Evolutionary conservation across 2,797 vertebrate genomes (phyloP), one percentile per base, ranked within the genome.

Genomic region (Siniperca obscura): DNA sequence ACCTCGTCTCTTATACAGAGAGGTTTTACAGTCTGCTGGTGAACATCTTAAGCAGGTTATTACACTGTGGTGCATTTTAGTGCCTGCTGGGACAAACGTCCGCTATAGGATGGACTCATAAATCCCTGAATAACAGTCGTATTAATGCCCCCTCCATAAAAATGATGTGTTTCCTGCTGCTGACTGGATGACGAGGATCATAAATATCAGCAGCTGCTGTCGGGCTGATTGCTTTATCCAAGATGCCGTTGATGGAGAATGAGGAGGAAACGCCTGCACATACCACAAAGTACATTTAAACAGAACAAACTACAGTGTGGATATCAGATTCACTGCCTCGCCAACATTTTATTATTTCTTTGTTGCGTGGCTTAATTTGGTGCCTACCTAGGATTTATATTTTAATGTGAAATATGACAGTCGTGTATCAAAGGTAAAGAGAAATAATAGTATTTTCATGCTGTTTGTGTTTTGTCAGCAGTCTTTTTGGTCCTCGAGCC

Each of bases 91-190:
- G 89, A 92, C 85, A 92, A 93, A 95, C 87, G 89, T 85, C 87
- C 75, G 72, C 70, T 86, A 89, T 76, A 0, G 10, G 90, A 93
- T 90, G 81, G 93, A 91, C 86, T 86, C 88, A 89, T 95, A 95
- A 94, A 96, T 95, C 93, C 88, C 87, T 30, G 76, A 86, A 4
- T 93, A 94, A 94, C 94, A 91, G 91, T 83, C 76, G 78, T 83
- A 90, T 93, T 95, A 94, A 94, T 94, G 90, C 62, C 52, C 36
- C 85, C 67, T 59, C 87, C 87, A 88, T 94, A 94, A 96, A 96
- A 91, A 74, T 92, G 90, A 93, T 92, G 86, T 89, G 91, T 91
- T 95, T 87, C 87, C 92, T 74, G 89, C 93, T 0, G 16, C 87
- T 86, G 91, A 87, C 91, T 90, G 90, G 86, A 83, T 88, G 92